These are phyloP conservation scores for Drosophila buzzatii DNA, from an alignment of 2,888 invertebrate genomes.

Conservation along the genomic window DNA sequence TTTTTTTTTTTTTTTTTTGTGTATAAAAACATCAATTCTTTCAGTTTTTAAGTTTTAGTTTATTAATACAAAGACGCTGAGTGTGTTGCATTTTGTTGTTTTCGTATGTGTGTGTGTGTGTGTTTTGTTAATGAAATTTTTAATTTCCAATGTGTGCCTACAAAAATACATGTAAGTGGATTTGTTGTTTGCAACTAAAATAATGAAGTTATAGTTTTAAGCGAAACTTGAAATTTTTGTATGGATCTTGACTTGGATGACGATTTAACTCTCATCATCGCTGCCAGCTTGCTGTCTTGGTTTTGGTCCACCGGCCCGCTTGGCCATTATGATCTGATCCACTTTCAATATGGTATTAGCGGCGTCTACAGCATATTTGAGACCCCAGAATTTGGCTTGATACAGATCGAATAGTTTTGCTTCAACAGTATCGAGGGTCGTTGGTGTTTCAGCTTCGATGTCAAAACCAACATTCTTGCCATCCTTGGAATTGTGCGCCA, in stretches of 20 bases:
- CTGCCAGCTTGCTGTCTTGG: constrained; percentile 89
- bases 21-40: not conserved
- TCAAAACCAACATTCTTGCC: constrained; percentile 94
- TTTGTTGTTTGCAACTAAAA: constrained; percentile 46
- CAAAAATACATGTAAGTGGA: constrained; percentile 49
- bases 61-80: constrained; percentile 79
- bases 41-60: constrained; percentile 60
- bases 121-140: constrained; percentile 72
- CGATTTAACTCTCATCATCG: constrained; percentile 90
- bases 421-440: constrained; percentile 91
- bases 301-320: constrained; percentile 98
- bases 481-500: constrained; percentile 94
- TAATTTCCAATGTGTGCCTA: constrained; percentile 61
- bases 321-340: constrained; percentile 99
- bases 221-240: constrained; percentile 15
- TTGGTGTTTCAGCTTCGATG: constrained; percentile 91
- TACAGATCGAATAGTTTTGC: constrained; percentile 93
- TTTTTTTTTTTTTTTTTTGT: not conserved
- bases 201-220: constrained; percentile 40
- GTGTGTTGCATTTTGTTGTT: constrained; percentile 36
- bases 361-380: constrained; percentile 97
- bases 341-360: constrained; percentile 96
- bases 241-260: not conserved
- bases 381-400: constrained; percentile 95
- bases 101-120: constrained; percentile 23